Percentiles rank a stretch among this genome's conserved stretches.
phyloP scores from a whole-genome alignment of 2,888 invertebrate species.

The Melanostoma scalare region DNA sequence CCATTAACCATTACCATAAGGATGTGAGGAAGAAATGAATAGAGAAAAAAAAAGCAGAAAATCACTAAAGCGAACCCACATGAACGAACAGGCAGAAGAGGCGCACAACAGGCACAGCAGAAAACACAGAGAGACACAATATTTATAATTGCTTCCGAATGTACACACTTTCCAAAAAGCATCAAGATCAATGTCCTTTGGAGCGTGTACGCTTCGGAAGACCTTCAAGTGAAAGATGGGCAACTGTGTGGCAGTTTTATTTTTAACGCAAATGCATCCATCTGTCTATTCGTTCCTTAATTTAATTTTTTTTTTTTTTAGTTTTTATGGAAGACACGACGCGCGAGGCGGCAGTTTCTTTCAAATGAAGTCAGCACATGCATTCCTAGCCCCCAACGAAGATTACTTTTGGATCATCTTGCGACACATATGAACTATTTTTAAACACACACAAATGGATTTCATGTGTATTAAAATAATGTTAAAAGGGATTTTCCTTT shows the following conservation, averaged over 20 bases:
- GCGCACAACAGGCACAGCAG: too few species aligned
- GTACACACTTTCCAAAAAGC: slow-evolving; percentile 69
- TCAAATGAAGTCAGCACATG: slow-evolving; percentile 65
- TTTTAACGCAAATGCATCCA: slow-evolving; percentile 73
- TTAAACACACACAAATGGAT: slow-evolving; percentile 68
- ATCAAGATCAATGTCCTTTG: slow-evolving; percentile 72
- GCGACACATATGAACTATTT: slow-evolving; percentile 67
- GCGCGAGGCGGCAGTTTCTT: slow-evolving; percentile 67
- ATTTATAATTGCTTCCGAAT: slow-evolving; percentile 80
- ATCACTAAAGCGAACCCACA: slow-evolving; percentile 1
- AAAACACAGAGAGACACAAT: slow-evolving; percentile 70
- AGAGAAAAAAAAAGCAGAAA: slow-evolving; percentile 6
- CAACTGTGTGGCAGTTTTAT: slow-evolving; percentile 64
- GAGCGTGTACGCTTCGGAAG: slow-evolving; percentile 63
- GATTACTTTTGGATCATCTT: slow-evolving; percentile 70
- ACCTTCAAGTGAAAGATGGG: slow-evolving; percentile 69
- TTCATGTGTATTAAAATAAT: slow-evolving; percentile 29
- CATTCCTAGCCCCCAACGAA: slow-evolving; percentile 73
- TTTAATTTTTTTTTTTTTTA: slow-evolving; percentile 44
- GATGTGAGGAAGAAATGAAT: slow-evolving; percentile 56
- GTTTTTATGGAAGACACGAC: slow-evolving; percentile 44
- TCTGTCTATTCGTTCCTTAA: slow-evolving; percentile 71
- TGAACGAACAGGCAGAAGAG: slow-evolving; percentile 11
- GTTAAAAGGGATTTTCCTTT: too few species aligned
- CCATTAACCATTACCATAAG: slow-evolving; percentile 67